Percentiles rank a stretch among this genome's conserved stretches.
Conservation (phyloP, 2,888 invertebrate genomes). For the Hirtodrosophila duncani region DNA sequence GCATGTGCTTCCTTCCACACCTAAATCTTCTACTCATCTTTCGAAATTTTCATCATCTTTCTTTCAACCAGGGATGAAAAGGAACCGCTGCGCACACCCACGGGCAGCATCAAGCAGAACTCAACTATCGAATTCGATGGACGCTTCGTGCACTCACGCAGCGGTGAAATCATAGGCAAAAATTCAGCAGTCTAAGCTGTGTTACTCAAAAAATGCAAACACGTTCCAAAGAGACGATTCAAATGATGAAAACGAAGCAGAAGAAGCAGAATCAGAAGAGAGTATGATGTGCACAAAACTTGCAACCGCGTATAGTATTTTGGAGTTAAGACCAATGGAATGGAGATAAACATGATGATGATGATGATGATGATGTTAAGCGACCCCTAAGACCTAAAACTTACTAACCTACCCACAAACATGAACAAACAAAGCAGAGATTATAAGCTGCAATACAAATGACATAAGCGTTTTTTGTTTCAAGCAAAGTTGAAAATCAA, state of each 20-base stretch:
- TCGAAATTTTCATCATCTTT: not conserved
- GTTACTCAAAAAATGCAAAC: not conserved
- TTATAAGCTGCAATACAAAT: too few relatives aligned
- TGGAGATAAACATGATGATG: constrained; percentile 3
- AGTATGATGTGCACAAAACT: constrained; percentile 44
- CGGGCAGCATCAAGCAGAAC: constrained; percentile 85
- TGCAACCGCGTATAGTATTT: constrained; percentile 40
- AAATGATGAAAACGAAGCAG: not conserved
- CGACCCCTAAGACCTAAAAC: too few relatives aligned
- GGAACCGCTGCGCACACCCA: constrained; percentile 83
- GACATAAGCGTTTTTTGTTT: too few relatives aligned
- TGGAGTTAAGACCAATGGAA: constrained; percentile 15
- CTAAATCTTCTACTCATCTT: not conserved
- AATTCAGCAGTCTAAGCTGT: constrained; percentile 87
- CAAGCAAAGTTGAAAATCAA: too few relatives aligned
- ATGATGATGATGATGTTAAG: too few relatives aligned
- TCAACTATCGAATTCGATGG: constrained; percentile 91
- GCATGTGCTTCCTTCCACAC: not conserved
- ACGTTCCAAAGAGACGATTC: not conserved
- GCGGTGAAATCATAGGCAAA: constrained; percentile 91
- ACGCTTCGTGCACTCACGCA: constrained; percentile 88
- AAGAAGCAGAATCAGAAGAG: not conserved
- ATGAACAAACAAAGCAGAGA: too few relatives aligned
- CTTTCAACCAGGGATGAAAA: constrained; percentile 89
- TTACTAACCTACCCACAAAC: too few relatives aligned